A percentile compares a stretch with the other conserved stretches of the same genome.
Conservation (phyloP, 2,797 vertebrate genomes). For the Micropoecilia bifurca region DNA sequence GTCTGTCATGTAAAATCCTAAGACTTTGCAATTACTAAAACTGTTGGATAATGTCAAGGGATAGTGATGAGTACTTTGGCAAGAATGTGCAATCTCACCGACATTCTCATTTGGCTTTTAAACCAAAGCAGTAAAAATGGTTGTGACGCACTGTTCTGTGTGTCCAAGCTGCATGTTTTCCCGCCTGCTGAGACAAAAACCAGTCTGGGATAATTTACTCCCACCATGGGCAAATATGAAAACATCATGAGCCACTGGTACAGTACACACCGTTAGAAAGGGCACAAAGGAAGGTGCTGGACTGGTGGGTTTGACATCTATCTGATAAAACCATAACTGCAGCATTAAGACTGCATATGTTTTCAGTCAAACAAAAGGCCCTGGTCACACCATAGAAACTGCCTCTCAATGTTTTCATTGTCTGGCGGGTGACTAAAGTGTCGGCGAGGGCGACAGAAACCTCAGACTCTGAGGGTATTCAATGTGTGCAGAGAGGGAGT, state of each 20-base stretch:
- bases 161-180: slow-evolving; percentile 49
- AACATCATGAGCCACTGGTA: slow-evolving; percentile 86
- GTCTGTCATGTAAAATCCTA: background rate
- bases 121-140: slow-evolving; percentile 53
- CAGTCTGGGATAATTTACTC: slow-evolving; percentile 67
- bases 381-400: slow-evolving; percentile 77
- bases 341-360: slow-evolving; percentile 79
- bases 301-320: slow-evolving; percentile 84
- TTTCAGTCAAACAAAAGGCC: slow-evolving; percentile 79
- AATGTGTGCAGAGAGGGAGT: slow-evolving; percentile 57
- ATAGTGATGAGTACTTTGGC: background rate
- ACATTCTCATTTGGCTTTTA: slow-evolving; percentile 47
- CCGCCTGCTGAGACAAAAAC: slow-evolving; percentile 53
- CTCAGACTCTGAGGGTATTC: slow-evolving; percentile 79
- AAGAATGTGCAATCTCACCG: slow-evolving; percentile 24
- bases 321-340: slow-evolving; percentile 87
- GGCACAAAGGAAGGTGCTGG: slow-evolving; percentile 78
- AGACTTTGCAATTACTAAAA: background rate
- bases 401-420: slow-evolving; percentile 78
- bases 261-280: slow-evolving; percentile 81
- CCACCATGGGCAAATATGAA: slow-evolving; percentile 94
- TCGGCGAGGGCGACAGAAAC: slow-evolving; percentile 75
- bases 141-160: slow-evolving; percentile 58
- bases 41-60: background rate
- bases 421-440: slow-evolving; percentile 83